phyloP scores from a whole-genome alignment of 1,140 invertebrate genomes.

The Drosophila tani region DNA sequence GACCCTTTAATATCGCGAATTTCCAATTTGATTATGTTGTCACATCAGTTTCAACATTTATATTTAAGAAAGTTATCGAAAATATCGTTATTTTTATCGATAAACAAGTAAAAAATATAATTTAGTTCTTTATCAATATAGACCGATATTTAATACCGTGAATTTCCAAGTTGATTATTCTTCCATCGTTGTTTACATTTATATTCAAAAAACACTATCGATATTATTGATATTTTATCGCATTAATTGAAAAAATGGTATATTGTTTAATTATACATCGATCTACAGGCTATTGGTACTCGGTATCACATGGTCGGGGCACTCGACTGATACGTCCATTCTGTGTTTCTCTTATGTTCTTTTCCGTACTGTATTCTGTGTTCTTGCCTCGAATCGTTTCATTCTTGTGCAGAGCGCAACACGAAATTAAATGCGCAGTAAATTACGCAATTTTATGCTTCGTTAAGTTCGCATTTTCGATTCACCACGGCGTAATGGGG shows the following conservation, averaged over 20 bases:
- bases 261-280: no score
- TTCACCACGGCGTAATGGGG: slow-evolving; percentile 27
- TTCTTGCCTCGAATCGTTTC: slow-evolving; percentile 49
- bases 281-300: no score
- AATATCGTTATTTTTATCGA: background rate
- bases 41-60: background rate
- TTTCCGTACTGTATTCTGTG: slow-evolving; percentile 14
- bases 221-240: no score
- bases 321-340: background rate
- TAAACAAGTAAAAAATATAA: no score
- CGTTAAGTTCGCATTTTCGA: slow-evolving; percentile 57
- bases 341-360: slow-evolving; percentile 27
- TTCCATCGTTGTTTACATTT: no score
- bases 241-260: no score
- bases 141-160: no score
- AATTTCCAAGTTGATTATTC: no score
- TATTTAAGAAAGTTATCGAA: background rate
- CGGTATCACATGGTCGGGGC: background rate
- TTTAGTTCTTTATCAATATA: no score
- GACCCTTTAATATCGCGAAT: background rate
- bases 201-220: no score
- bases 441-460: slow-evolving; percentile 82
- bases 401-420: slow-evolving; percentile 71
- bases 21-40: background rate
- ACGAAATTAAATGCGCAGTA: slow-evolving; percentile 81